A percentile compares a stretch with the other conserved stretches of the same genome.
Evolutionary conservation across 2,113 vertebrate species (phyloP).

Genomic region (Riparia riparia): DNA sequence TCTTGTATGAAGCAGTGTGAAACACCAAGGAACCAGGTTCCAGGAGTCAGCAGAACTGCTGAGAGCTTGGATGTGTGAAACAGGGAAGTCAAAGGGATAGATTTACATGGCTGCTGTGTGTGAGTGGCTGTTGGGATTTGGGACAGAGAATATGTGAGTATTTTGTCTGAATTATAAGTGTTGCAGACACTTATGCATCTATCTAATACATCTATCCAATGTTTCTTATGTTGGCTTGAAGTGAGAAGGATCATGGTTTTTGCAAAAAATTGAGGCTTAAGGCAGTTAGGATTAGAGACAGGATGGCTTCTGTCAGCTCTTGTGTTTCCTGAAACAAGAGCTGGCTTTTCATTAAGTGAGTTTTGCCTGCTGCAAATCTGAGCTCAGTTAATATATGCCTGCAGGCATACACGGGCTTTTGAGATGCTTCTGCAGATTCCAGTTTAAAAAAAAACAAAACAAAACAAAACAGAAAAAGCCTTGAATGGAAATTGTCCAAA

Average conservation of each 20-base stretch:
- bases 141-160: background rate
- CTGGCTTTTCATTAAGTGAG: background rate
- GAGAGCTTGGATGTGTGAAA: background rate
- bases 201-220: background rate
- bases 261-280: background rate
- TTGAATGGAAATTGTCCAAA: background rate
- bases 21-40: background rate
- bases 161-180: background rate
- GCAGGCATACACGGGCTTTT: background rate
- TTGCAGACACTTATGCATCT: background rate
- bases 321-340: background rate
- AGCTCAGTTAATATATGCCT: background rate
- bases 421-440: background rate
- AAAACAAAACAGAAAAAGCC: no score
- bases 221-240: background rate
- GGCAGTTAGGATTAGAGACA: background rate
- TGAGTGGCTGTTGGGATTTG: background rate
- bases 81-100: background rate
- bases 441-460: background rate
- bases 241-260: background rate
- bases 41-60: background rate
- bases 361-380: background rate
- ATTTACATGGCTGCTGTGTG: background rate
- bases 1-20: background rate
- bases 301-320: conserved; percentile 10